A percentile compares a stretch with the other conserved stretches of the same genome.
Conservation (phyloP, 2,797 vertebrate genomes). For the Alectoris magna region DNA sequence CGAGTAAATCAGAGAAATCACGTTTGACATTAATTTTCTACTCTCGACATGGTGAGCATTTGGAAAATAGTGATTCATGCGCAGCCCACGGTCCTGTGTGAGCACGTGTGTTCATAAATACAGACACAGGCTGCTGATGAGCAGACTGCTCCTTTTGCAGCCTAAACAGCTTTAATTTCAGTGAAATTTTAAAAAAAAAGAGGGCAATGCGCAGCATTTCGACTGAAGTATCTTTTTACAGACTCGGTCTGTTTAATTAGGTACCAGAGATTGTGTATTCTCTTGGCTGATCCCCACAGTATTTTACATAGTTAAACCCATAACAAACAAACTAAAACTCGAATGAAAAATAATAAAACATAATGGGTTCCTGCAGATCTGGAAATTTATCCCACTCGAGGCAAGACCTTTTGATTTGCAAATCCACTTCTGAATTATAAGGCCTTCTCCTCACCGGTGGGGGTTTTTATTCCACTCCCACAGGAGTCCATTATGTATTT, state of each 20-base stretch:
- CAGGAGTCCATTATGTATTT: slow-evolving; percentile 74
- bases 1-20: slow-evolving; percentile 73
- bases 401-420: slow-evolving; percentile 78
- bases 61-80: slow-evolving; percentile 60
- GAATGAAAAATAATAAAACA: slow-evolving; percentile 72
- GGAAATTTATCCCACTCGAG: slow-evolving; percentile 71
- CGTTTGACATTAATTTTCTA: slow-evolving; percentile 71
- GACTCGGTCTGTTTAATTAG: slow-evolving; percentile 52
- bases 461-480: slow-evolving; percentile 66
- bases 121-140: slow-evolving; percentile 13
- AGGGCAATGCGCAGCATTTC: slow-evolving; percentile 19
- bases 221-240: slow-evolving; percentile 20
- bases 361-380: slow-evolving; percentile 69
- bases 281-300: slow-evolving; percentile 65
- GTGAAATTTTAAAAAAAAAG: not conserved
- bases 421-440: slow-evolving; percentile 77
- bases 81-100: slow-evolving; percentile 17
- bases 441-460: slow-evolving; percentile 68
- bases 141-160: not conserved
- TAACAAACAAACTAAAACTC: slow-evolving; percentile 70
- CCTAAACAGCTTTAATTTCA: slow-evolving; percentile 22
- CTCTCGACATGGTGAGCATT: slow-evolving; percentile 19
- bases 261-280: slow-evolving; percentile 62
- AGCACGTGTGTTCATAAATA: slow-evolving; percentile 51
- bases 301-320: slow-evolving; percentile 74